Evolutionary conservation across 2,888 invertebrate genomes (phyloP).

Genomic region (Drosophila mimetica): DNA sequence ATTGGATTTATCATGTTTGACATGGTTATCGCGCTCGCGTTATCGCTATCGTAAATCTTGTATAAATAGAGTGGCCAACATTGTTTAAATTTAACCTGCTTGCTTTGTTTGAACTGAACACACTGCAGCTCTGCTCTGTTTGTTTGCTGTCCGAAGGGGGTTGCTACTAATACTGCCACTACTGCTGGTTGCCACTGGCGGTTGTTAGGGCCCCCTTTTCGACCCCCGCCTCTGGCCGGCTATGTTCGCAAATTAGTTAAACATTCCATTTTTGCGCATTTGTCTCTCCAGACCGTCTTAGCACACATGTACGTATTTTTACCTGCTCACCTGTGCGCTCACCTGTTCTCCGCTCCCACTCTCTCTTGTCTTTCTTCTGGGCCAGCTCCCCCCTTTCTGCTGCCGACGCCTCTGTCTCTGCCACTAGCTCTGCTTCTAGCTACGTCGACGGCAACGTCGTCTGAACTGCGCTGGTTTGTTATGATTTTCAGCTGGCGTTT

Average conservation of each 20-base stretch:
- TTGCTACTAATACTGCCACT: slow-evolving; percentile 37
- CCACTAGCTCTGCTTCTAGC: neutral
- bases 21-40: slow-evolving; percentile 18
- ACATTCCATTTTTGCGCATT: slow-evolving; percentile 24
- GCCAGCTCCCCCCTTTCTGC: neutral
- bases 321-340: slow-evolving; percentile 29
- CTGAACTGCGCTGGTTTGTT: slow-evolving; percentile 69
- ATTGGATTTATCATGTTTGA: slow-evolving; percentile 34
- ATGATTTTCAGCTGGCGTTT: slow-evolving; percentile 77
- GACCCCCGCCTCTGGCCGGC: neutral
- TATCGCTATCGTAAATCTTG: slow-evolving; percentile 28
- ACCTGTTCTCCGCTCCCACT: slow-evolving; percentile 20
- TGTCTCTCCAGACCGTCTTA: slow-evolving; percentile 27
- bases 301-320: neutral
- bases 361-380: slow-evolving; percentile 1
- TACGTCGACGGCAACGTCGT: slow-evolving; percentile 16
- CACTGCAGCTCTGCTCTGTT: slow-evolving; percentile 1
- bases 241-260: slow-evolving; percentile 58
- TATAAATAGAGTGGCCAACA: slow-evolving; percentile 3
- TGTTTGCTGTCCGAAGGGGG: slow-evolving; percentile 18
- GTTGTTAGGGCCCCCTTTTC: slow-evolving; percentile 6
- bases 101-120: slow-evolving; percentile 3
- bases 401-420: slow-evolving; percentile 14
- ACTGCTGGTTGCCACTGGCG: slow-evolving; percentile 27
- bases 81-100: slow-evolving; percentile 23